These are phyloP conservation scores for Trididemnum clinides DNA, from an alignment of 23 tunicate species.

Conservation along the genomic window DNA sequence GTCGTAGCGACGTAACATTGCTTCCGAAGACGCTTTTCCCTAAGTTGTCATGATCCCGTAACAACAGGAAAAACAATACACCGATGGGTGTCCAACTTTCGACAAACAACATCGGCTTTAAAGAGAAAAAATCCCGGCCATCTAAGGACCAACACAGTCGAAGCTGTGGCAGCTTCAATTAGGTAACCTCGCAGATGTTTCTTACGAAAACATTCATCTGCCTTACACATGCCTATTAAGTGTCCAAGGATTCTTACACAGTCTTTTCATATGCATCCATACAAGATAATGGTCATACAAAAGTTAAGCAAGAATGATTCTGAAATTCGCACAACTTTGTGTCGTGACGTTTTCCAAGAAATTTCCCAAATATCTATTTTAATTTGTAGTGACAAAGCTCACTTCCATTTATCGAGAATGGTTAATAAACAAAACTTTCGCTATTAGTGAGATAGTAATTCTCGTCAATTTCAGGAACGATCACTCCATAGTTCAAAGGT, in stretches of 20 bases:
- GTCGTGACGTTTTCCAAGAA: too few species aligned
- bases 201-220: too few species aligned
- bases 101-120: too few species aligned
- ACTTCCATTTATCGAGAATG: background rate
- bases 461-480: background rate
- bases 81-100: too few species aligned
- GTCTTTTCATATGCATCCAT: background rate
- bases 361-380: too few species aligned
- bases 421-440: background rate
- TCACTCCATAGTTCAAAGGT: constrained; percentile 6
- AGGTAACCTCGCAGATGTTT: background rate
- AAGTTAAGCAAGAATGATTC: too few species aligned
- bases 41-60: too few species aligned
- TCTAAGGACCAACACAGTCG: background rate
- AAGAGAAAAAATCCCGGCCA: too few species aligned
- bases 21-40: background rate
- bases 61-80: too few species aligned
- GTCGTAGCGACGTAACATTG: background rate
- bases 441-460: background rate
- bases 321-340: too few species aligned
- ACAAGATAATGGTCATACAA: too few species aligned
- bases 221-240: too few species aligned
- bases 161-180: background rate
- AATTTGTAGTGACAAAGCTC: background rate
- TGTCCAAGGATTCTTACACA: background rate